phyloP scores from a whole-genome alignment of 2,797 vertebrate species.

The Salarias fasciatus region DNA sequence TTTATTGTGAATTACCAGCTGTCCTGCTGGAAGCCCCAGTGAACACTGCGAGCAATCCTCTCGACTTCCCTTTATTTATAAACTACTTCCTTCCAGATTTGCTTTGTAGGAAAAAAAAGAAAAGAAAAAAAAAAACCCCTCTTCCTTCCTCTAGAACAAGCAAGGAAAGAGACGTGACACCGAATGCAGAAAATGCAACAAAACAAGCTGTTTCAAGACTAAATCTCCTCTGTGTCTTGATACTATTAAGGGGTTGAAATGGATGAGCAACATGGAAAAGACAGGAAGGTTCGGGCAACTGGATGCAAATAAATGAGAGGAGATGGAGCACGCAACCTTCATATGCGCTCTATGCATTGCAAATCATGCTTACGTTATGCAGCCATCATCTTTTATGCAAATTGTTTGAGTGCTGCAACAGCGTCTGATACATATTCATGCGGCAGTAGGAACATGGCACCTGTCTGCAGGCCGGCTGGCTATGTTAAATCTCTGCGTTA shows the following conservation, averaged over 20 bases:
- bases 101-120: background rate
- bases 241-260: conserved; percentile 4
- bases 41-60: conserved; percentile 47
- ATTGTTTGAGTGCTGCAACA: conserved; percentile 67
- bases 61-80: conserved; percentile 60
- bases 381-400: conserved; percentile 78
- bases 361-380: conserved; percentile 68
- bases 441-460: conserved; percentile 55
- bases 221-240: conserved; percentile 22
- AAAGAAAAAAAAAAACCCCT: background rate
- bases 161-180: conserved; percentile 12
- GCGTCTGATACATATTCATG: conserved; percentile 73
- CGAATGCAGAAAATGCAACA: conserved; percentile 21
- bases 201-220: conserved; percentile 16
- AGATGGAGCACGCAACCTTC: conserved; percentile 56
- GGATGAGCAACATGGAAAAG: background rate
- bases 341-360: conserved; percentile 66
- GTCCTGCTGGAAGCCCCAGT: conserved; percentile 44
- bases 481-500: conserved; percentile 59
- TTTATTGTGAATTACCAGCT: conserved; percentile 71
- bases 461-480: conserved; percentile 61
- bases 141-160: conserved; percentile 10
- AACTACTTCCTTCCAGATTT: conserved; percentile 50
- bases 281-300: too few species aligned
- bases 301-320: conserved; percentile 9